Base-by-base conservation (phyloP, 2,888 invertebrate genomes). In the Gandaritis pyraliata region DNA sequence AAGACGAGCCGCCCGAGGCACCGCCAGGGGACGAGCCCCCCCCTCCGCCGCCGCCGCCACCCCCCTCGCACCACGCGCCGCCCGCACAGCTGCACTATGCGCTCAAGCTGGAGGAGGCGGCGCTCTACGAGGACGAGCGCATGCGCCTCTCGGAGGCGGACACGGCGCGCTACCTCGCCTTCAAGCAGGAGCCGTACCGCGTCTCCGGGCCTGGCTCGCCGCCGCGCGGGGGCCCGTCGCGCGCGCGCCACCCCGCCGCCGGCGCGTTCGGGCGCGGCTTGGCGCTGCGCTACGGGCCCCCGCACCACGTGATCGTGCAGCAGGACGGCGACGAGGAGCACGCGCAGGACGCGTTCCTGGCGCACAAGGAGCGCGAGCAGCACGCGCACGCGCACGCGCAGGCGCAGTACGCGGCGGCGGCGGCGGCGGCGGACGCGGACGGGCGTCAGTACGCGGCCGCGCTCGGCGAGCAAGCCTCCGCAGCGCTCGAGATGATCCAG, bases 171-270 rank as follows among this genome's bases (percentile, higher is more conserved):
- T 90, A 90, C 72, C 81, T 89, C 46, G 83, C 90, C 23, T 90
- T 87, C 73, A 87, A 88, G 69, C 87, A 82, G 72, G 88, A 87
- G 66, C 83, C 87, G 1, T 92, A 92, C 60, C 83, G 93, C 36
- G 66, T 77, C 13, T 62, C 64, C 75, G 65, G 77, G 15, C 61
- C 64, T 74, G 81, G 65, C 75, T 76, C n/a, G 69, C 75, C 78
- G 71, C 56, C 48, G 50, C 57, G 46, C 64, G 39, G 59, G 45
- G 5, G 75, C 33, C 10, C 33, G 2, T 11, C 33, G 10, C 33
- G 33, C 10, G 33, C 8, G 8, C 33, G 33, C 5, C 10, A 33
- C 29, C 58, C 81, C 57, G 18, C 66, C 57, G 8, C 76, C 66
- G 15, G 65, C 75, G 6, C 70, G 81, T 2, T 86, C 71, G 72